Evolutionary conservation across 2,113 vertebrate genomes (phyloP), one percentile per base, ranked within the genome.

Genomic region (Taurulus bubalis): DNA sequence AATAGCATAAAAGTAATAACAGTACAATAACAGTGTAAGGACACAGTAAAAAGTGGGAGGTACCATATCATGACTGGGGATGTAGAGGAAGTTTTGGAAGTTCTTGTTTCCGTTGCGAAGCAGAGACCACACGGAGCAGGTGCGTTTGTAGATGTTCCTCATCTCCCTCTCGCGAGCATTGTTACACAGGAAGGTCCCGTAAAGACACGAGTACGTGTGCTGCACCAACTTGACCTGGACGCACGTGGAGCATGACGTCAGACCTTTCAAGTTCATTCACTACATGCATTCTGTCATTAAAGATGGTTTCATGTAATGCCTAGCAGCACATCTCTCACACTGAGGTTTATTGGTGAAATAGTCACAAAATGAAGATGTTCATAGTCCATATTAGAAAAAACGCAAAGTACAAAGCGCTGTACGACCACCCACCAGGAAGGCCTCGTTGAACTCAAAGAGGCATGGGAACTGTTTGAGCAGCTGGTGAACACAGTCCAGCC

Each of bases 71-170:
- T 96, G 96, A 28, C 96, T 95, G 0, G 98, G 96, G 89, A 98
- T 97, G 53, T 99, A 99, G 85, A 99, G 97, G 71, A 99, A 97
- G 87, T 99, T 99, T 91, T 99, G 98, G 87, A 99, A 99, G 94
- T 98, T 99, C 94, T 99, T 99, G 93, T 99, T 99, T 91, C 97
- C 97, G 0, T 96, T 94, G 82, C 98, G 95, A 22, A 99, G 95
- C 60, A 99, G 96, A 18, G 98, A 99, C 98, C 98, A 99, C 36
- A 98, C 96, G 0, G 98, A 99, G 92, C 98, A 99, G 28, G 97
- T 97, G 64, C 97, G 95, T 79, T 98, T 99, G 90, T 96, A 96
- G 92, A 98, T 95, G 92, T 97, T 99, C 71, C 95, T 96, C 28
- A 95, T 94, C 89, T 99, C 97, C 22, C 98, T 94, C 91, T 99